Evolutionary conservation across 2,113 vertebrate genomes (phyloP).

Genomic region (Alouatta palliata): DNA sequence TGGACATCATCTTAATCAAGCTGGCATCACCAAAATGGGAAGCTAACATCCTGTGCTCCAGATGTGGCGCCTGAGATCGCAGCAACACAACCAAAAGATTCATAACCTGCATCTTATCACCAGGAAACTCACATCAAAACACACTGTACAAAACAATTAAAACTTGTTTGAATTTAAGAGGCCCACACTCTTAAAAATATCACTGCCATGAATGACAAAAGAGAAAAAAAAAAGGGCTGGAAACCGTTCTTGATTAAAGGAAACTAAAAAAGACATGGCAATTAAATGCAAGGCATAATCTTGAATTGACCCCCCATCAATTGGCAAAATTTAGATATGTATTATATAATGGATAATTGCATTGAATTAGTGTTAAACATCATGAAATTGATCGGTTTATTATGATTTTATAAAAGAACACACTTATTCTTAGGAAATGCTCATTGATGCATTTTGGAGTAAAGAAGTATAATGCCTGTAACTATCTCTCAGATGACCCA

Average conservation of each 20-base stretch:
- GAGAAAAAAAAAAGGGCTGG: background rate
- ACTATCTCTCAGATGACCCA: background rate
- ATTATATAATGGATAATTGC: background rate
- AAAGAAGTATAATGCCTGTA: background rate
- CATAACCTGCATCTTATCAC: background rate
- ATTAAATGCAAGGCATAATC: background rate
- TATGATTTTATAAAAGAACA: background rate
- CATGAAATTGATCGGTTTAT: background rate
- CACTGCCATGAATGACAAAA: background rate
- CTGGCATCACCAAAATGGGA: background rate
- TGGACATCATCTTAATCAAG: background rate
- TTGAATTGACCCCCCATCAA: background rate
- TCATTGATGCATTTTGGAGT: background rate
- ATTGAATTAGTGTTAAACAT: background rate
- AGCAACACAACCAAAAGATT: background rate
- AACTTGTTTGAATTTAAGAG: background rate
- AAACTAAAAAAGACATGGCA: background rate
- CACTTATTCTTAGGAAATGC: background rate
- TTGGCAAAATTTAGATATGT: background rate
- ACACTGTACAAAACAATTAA: background rate
- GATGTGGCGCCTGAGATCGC: background rate
- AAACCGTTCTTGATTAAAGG: background rate
- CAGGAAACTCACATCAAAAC: background rate
- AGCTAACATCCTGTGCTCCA: background rate
- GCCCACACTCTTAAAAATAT: background rate